Conservation (phyloP, 2,797 vertebrate genomes). For the Sebastes cheni region DNA sequence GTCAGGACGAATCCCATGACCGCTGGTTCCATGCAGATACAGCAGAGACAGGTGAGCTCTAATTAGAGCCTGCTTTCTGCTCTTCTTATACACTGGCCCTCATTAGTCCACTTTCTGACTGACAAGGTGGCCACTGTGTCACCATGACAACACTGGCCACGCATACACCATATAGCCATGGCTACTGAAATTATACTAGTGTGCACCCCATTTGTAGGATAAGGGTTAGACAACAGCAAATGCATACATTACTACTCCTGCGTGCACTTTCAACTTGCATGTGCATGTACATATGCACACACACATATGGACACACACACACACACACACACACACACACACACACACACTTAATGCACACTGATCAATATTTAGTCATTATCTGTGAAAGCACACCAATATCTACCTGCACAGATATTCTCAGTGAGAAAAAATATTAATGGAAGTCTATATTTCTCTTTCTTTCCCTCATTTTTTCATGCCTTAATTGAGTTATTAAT, state of each 20-base stretch:
- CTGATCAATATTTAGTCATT: constrained; percentile 52
- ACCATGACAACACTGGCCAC: constrained; percentile 53
- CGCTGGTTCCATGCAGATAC: constrained; percentile 45
- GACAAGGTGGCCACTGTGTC: constrained; percentile 48
- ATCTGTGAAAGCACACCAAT: constrained; percentile 79
- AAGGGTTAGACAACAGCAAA: constrained; percentile 36
- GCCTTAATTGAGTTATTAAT: constrained; percentile 74
- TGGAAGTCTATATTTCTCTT: constrained; percentile 34
- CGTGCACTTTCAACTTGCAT: constrained; percentile 64
- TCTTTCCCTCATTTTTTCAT: constrained; percentile 59
- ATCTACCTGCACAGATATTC: constrained; percentile 78
- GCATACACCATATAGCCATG: constrained; percentile 32
- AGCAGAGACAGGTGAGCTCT: constrained; percentile 46
- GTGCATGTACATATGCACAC: constrained; percentile 65
- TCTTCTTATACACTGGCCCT: constrained; percentile 35
- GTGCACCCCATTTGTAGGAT: constrained; percentile 27
- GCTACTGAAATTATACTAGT: constrained; percentile 34
- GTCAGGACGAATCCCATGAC: constrained; percentile 52
- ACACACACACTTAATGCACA: constrained; percentile 37
- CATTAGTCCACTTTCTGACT: constrained; percentile 53
- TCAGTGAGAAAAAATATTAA: constrained; percentile 66
- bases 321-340: constrained; percentile 10
- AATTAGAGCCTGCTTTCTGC: constrained; percentile 41
- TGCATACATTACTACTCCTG: constrained; percentile 43
- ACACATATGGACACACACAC: constrained; percentile 18